Conservation (phyloP, 1,140 invertebrate species). For the Scaptomyza hsui region DNA sequence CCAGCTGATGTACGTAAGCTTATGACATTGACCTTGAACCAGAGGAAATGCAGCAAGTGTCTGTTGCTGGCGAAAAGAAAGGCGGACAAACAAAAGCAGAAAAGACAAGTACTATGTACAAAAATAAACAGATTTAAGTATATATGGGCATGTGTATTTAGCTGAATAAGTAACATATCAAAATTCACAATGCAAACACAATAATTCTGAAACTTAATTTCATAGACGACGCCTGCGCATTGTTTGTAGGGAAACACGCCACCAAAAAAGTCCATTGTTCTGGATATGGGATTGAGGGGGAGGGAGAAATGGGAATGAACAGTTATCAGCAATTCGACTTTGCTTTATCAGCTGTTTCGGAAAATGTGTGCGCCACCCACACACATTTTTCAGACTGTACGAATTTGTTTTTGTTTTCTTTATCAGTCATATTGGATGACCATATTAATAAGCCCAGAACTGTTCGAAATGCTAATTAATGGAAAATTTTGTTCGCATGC, state of each 20-base stretch:
- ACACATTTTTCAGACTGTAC: background rate
- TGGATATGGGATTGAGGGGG: background rate
- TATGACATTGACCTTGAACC: constrained; percentile 37
- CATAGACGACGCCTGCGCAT: constrained; percentile 26
- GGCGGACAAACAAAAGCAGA: background rate
- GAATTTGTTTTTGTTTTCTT: constrained; percentile 2
- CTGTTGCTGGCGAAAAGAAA: background rate
- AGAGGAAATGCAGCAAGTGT: constrained; percentile 31
- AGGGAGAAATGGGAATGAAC: background rate
- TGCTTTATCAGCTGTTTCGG: constrained; percentile 39
- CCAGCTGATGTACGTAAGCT: constrained; percentile 6
- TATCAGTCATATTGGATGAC: background rate
- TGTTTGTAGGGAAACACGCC: constrained; percentile 13
- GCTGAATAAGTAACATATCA: constrained; percentile 16
- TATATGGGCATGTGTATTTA: background rate
- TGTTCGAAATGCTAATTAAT: constrained; percentile 2
- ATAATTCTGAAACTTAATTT: constrained; percentile 4
- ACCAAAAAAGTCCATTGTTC: background rate
- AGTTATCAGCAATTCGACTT: constrained; percentile 20
- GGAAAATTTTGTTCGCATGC: constrained; percentile 11
- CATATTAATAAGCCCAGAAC: constrained; percentile 13
- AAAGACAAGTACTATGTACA: background rate
- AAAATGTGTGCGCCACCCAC: constrained; percentile 23
- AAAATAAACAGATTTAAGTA: background rate
- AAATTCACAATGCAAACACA: constrained; percentile 5